These are phyloP conservation scores for Leptinotarsa tumamoca DNA, from an alignment of 2,888 invertebrate genomes.

Conservation along the genomic window DNA sequence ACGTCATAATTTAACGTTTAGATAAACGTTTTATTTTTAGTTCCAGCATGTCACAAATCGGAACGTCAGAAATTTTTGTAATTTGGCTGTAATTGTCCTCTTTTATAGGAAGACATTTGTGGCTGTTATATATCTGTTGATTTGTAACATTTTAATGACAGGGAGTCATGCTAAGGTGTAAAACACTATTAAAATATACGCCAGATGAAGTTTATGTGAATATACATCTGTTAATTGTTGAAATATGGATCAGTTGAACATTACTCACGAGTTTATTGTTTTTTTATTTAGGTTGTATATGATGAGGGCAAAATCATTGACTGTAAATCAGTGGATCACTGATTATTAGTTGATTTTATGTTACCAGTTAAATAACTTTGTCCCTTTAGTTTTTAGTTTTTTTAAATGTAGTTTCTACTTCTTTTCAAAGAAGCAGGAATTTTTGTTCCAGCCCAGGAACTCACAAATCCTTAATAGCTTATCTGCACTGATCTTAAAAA, in stretches of 20 bases:
- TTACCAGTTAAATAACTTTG: no score
- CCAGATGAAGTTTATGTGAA: slow-evolving; percentile 27
- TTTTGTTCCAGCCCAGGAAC: no score
- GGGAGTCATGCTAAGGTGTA: slow-evolving; percentile 27
- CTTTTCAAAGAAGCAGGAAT: no score
- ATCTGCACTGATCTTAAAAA: neutral
- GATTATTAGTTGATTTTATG: no score
- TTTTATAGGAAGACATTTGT: neutral
- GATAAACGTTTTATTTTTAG: slow-evolving; percentile 22
- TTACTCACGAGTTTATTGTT: neutral
- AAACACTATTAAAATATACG: slow-evolving; percentile 21
- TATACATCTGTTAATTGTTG: slow-evolving; percentile 1
- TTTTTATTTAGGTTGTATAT: no score
- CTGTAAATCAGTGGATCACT: no score
- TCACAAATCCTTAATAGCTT: neutral
- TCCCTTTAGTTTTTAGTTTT: no score
- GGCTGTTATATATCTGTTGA: neutral
- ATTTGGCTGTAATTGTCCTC: neutral
- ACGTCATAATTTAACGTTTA: slow-evolving; percentile 42
- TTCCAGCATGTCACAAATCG: slow-evolving; percentile 22
- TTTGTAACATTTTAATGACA: slow-evolving; percentile 29
- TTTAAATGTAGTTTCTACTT: no score
- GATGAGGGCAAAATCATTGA: no score
- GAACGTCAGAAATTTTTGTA: neutral
- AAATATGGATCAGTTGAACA: slow-evolving; percentile 16